phyloP scores from a whole-genome alignment of 2,113 vertebrate species.

The Tupaia tana region DNA sequence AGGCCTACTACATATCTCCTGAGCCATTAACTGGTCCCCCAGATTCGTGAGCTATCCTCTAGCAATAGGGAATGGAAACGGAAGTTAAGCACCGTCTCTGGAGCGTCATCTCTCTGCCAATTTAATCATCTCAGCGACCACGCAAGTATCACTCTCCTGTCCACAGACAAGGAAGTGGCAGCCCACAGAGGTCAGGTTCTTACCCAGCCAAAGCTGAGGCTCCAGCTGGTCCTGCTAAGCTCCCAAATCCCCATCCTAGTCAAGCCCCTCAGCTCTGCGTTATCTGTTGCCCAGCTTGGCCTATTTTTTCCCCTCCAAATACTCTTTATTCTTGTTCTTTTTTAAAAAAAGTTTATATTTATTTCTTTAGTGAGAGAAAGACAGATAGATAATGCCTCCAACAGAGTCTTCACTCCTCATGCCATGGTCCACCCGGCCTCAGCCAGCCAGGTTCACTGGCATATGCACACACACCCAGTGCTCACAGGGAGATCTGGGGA shows the following conservation, averaged over 20 bases:
- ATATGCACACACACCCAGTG: no score
- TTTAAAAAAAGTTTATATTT: no score
- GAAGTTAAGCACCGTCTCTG: not conserved
- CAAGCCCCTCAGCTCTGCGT: fast-evolving
- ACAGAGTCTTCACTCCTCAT: no score
- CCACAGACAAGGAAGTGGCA: not conserved
- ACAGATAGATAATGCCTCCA: no score
- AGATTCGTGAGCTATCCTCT: not conserved
- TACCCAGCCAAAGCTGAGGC: not conserved
- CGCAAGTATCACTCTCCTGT: not conserved
- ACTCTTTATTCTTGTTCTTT: no score
- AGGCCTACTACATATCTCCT: not conserved
- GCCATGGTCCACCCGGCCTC: no score
- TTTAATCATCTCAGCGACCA: no score
- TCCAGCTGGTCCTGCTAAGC: not conserved
- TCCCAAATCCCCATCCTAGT: fast-evolving
- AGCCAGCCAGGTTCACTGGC: no score
- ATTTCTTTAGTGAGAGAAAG: no score
- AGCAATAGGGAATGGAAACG: not conserved
- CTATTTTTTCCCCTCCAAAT: no score
- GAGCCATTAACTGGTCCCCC: not conserved
- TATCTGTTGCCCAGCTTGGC: not conserved
- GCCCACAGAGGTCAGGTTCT: not conserved
- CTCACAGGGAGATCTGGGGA: no score
- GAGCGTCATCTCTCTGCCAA: not conserved